Base-by-base conservation (phyloP, 2,113 vertebrate genomes). In the Trogon surrucura region DNA sequence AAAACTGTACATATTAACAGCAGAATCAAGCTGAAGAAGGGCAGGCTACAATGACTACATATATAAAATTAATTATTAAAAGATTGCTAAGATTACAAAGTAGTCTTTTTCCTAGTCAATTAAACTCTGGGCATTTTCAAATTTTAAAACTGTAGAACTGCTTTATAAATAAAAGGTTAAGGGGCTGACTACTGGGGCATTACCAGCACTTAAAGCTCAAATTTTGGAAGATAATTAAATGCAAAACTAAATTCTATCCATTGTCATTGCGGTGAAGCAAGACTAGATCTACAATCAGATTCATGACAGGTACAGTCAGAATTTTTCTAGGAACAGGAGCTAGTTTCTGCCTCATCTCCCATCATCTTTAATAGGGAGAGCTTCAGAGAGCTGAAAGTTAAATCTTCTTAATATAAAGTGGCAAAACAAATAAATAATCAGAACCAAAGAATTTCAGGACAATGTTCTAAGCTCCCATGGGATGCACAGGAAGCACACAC, bases 381-480 rank as follows among this genome's bases (percentile, higher is more conserved):
- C 27, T 66, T 54, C 34, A 53, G 23, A 81, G 29, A 84, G n/a
- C 8, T 51, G 7, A 1, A 64, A 75, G 18, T n/a, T 85, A 44
- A 60, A 56, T 48, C 8, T 64, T 22, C 29, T 74, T 34, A 30
- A 65, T 19, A 41, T 2, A 18, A 64, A 86, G 51, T 7, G 16
- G 41, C 45, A 77, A 67, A 92, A 44, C 17, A 67, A 93, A 44
- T 16, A 58, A 57, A 8, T 16, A 79, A 57, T 53, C 29, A 53
- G 36, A 82, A 48, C 16, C 3, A 6, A 82, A 69, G 14, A 84
- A 12, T 13, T 36, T 62, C 70, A 94, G 71, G 41, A 73, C 11
- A 66, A 38, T 1, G 8, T 12, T 51, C 13, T 41, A 75, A 67
- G n/a, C 2, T 4, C 50, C 41, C 29, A 18, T 0, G 58, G n/a